Conservation (phyloP, 53 echinoderm and acorn worm genomes). For the Apostichopus leukothele region DNA sequence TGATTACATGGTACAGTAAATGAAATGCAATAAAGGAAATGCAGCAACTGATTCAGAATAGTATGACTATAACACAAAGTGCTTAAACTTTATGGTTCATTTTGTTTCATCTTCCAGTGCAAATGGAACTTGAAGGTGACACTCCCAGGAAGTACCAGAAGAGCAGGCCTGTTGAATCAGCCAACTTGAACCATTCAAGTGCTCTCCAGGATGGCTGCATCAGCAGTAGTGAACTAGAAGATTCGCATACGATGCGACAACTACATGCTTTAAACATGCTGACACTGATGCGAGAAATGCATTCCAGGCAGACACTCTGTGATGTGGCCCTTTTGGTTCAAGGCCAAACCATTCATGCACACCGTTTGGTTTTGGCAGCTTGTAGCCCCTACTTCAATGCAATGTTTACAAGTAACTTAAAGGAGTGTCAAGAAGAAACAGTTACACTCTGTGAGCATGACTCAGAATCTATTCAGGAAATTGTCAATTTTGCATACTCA, state of each 20-base stretch:
- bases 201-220: constrained; percentile 72
- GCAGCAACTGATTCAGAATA: too few species aligned
- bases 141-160: constrained; percentile 24
- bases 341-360: constrained; percentile 73
- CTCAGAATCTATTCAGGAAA: constrained; percentile 63
- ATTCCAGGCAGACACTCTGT: constrained; percentile 65
- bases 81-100: too few species aligned
- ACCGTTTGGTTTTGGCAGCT: constrained; percentile 84
- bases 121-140: constrained; percentile 42
- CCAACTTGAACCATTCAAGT: background rate
- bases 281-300: constrained; percentile 67
- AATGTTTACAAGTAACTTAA: constrained; percentile 93
- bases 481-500: constrained; percentile 87
- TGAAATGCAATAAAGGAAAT: too few species aligned
- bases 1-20: too few species aligned
- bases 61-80: too few species aligned
- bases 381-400: constrained; percentile 97
- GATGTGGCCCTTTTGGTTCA: constrained; percentile 80
- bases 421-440: constrained; percentile 72
- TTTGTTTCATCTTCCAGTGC: background rate
- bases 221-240: constrained; percentile 86
- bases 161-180: background rate
- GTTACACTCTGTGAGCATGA: constrained; percentile 75
- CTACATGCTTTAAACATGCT: constrained; percentile 80
- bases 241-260: constrained; percentile 67